Percentiles rank a stretch among this genome's conserved stretches.
Evolutionary conservation across 2,888 invertebrate species (phyloP).

Genomic region (Drosophila prostipennis): DNA sequence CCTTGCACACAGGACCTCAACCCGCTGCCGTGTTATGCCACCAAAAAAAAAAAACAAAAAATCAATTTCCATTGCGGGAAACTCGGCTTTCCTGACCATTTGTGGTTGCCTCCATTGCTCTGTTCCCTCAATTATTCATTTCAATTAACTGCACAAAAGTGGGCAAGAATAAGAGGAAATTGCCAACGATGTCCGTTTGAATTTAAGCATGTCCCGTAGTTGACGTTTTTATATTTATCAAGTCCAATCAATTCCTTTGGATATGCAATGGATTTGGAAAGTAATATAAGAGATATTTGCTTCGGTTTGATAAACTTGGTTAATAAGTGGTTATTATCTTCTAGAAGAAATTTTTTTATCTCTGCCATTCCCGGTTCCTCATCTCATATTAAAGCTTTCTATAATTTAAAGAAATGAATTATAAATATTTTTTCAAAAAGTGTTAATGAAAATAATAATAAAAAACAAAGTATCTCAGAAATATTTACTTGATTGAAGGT

Average conservation of each 20-base stretch:
- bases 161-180: constrained; percentile 7
- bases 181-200: constrained; percentile 15
- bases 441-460: too few relatives aligned
- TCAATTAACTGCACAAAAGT: constrained; percentile 50
- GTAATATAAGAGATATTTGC: not conserved
- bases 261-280: not conserved
- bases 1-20: constrained; percentile 45
- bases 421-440: too few relatives aligned
- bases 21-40: constrained; percentile 21
- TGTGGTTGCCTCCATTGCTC: constrained; percentile 25
- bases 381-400: too few relatives aligned
- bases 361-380: too few relatives aligned
- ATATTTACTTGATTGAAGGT: too few relatives aligned
- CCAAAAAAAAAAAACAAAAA: constrained; percentile 53
- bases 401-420: too few relatives aligned
- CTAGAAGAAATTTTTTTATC: too few relatives aligned
- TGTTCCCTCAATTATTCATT: constrained; percentile 59
- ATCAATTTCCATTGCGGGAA: constrained; percentile 57
- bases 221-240: not conserved
- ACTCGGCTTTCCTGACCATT: constrained; percentile 26
- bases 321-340: too few relatives aligned
- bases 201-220: constrained; percentile 12
- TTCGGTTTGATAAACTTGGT: not conserved
- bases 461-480: too few relatives aligned
- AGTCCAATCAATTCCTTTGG: not conserved